Conservation (phyloP, 2,888 invertebrate genomes). For the Sinotaia quadrata region DNA sequence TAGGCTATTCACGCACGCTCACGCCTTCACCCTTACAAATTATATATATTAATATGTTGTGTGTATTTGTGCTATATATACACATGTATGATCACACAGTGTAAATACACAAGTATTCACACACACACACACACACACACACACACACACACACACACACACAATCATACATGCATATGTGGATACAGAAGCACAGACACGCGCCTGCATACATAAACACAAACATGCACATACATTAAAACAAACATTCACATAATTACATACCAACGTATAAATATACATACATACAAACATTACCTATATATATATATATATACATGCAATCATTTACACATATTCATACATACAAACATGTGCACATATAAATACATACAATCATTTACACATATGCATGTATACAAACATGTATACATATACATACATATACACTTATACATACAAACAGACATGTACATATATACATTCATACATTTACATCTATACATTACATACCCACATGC, state of each 20-base stretch:
- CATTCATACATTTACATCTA: too few relatives aligned
- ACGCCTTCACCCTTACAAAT: background rate
- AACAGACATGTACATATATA: too few relatives aligned
- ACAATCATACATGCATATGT: background rate
- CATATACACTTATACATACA: too few relatives aligned
- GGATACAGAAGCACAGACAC: too few relatives aligned
- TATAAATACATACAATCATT: too few relatives aligned
- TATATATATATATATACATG: background rate
- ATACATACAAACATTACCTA: background rate
- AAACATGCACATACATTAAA: background rate
- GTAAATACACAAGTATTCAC: background rate
- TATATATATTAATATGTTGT: background rate
- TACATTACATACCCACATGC: too few relatives aligned
- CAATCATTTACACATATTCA: too few relatives aligned
- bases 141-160: slow-evolving; percentile 7
- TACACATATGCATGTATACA: too few relatives aligned
- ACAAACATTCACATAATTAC: background rate
- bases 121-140: background rate
- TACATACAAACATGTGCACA: too few relatives aligned
- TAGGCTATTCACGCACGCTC: background rate
- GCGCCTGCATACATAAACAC: slow-evolving; percentile 11
- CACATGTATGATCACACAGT: background rate
- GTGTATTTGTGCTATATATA: too few relatives aligned
- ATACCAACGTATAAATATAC: background rate
- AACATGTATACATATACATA: too few relatives aligned